Base-by-base conservation (phyloP, 2,113 vertebrate species). In the Osmerus eperlanus region DNA sequence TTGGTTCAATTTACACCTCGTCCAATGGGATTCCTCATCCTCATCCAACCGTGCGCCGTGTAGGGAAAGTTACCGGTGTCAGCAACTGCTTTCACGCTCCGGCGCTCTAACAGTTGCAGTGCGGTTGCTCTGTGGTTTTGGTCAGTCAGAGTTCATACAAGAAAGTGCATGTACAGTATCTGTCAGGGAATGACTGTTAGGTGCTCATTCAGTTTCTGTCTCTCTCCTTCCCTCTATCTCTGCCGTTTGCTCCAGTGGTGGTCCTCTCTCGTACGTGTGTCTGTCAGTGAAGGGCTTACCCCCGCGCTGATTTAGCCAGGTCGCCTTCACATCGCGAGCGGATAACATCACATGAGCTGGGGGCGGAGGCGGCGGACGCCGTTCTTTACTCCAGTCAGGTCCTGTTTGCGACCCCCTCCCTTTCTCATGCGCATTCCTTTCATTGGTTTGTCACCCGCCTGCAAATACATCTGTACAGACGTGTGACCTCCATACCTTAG, bases 391-490 rank as follows among this genome's bases (percentile, higher is more conserved):
- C 87, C 89, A 89, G 86, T 55, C 53, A 53, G 70, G 83, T 82
- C 74, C 74, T 66, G 78, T 84, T 83, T 71, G 70, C 83, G 62
- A 64, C 62, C 85, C 85, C 81, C 78, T 70, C 84, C 86, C 86
- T 71, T 75, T 73, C 41, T 71, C 70, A 66, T 62, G 68, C 76
- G 81, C 87, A 86, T 90, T 89, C 73, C 70, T 81, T 78, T 68
- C 78, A 74, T 74, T 81, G 83, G 79, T 66, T 62, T 73, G 82
- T 86, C 81, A 81, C 75, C 71, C 73, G 55, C 78, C 86, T 82
- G 76, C 70, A 88, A 89, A 91, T 89, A 88, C 78, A 80, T 66
- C 67, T 68, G 61, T 76, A 63, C 73, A 21, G 77, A 75, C 78
- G 74, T 68, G 58, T 74, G 76, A 78, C 62, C n/a, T 65, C 65